Conservation (phyloP, 1,140 invertebrate genomes). For the Drosophila trapezifrons region DNA sequence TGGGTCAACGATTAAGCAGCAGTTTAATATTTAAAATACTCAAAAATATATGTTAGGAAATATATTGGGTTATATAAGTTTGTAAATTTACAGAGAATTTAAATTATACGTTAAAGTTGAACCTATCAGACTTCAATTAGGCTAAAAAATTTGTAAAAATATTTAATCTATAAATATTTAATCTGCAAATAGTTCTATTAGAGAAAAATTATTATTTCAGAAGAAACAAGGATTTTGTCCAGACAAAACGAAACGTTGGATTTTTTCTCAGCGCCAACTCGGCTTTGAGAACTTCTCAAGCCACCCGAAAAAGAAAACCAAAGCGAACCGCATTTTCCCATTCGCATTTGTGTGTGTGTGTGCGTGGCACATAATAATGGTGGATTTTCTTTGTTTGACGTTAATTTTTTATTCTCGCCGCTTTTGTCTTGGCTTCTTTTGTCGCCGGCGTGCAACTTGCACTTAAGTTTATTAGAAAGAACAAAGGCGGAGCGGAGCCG, state of each 20-base stretch:
- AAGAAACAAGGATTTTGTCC: not conserved
- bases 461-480: constrained; percentile 81
- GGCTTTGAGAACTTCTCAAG: constrained; percentile 34
- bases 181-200: not conserved
- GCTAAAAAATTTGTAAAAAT: not conserved
- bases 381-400: constrained; percentile 83
- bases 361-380: constrained; percentile 83
- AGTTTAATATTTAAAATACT: not conserved
- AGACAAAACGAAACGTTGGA: no score
- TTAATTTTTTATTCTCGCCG: constrained; percentile 78
- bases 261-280: no score
- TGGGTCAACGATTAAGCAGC: not conserved
- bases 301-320: constrained; percentile 19
- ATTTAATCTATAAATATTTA: no score
- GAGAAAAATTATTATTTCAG: not conserved
- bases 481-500: constrained; percentile 53
- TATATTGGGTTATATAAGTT: not conserved
- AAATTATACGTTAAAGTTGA: not conserved
- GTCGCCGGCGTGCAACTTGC: constrained; percentile 60
- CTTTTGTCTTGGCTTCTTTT: constrained; percentile 68
- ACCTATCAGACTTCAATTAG: no score
- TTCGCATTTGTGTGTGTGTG: constrained; percentile 43
- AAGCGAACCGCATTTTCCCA: constrained; percentile 25
- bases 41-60: not conserved
- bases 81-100: not conserved